Evolutionary conservation across 92 coral and sea anemone species (phyloP), one percentile per base, ranked within the genome.

Genomic region (Paramuricea clavata): DNA sequence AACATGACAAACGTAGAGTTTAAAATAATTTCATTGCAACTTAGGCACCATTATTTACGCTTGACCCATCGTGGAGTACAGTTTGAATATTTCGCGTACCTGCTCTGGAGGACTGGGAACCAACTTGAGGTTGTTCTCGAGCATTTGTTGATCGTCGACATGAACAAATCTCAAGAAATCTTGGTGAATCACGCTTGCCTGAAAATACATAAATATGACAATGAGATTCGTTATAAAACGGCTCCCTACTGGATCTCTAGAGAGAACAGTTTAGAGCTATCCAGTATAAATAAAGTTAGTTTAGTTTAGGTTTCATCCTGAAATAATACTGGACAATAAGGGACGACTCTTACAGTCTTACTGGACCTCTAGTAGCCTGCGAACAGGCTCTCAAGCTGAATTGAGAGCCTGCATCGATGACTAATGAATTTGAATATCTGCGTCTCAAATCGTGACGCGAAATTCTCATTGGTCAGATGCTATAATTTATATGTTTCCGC

Each of bases 121-220:
- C 12, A 95, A 93, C 78, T 89, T 91, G 21, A 96, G 99, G 77
- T 93, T 90, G 72, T 91, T 93, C 76, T 87, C 88, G 36, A 96
- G 87, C 13, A 88, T 83, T 5, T 96, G 94, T 33, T 94, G 98
- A 35, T 96, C 99, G 83, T 96, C 99, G 17, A 93, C 98, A 85
- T 96, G 99, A 81, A 96, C 95, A 59, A 96, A 94, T 74, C 99
- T 82, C 88, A 96, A 72, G 62, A 96, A 96, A 76, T 96, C 99
- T 83, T 96, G 99, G 80, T 95, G 98, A 72, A 95, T 95, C 28
- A 94, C 98, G 81, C 98, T 95, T 22, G 98, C 95, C 98, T 95
- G 65, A 36, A 93, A 35, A 62, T 10, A 27, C 30, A 62, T 49
- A 50, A 78, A 52, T 43, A 76, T n/a, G n/a, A n/a, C n/a, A n/a